Evolutionary conservation across 2,113 vertebrate species (phyloP), one percentile per base, ranked within the genome.

Genomic region (Chauna torquata): DNA sequence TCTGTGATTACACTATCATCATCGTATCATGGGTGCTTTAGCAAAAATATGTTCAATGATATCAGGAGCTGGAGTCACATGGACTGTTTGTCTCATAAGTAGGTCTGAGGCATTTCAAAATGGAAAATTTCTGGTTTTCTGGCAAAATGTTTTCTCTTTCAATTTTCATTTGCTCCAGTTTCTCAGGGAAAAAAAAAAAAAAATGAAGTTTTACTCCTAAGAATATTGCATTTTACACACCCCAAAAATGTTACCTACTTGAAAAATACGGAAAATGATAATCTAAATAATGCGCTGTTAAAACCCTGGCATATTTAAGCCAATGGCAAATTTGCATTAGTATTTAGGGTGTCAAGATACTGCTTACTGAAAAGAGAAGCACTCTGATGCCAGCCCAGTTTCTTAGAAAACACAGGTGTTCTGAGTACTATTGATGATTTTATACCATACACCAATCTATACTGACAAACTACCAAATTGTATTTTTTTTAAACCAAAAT

Each of bases 181-280:
- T 86, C 62, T 28, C 23, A 62, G 11, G 7, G 4, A 72, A 82
- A 66, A 82, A 47, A 13, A 1, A 0, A 83, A 32, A 81, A 59
- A 81, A 44, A 16, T 2, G 0, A 87, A 40, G 1, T 42, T 80
- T 57, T 38, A 61, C 5, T 77, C 4, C 7, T 19, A 50, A 87
- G 34, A 4, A 9, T 23, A 3, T 62, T 6, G 18, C 13, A 19
- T 66, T 38, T 75, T 49, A 62, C 3, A 28, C 6, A 34, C 0
- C 3, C 3, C 20, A 9, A 70, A 78, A 54, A 2, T 3, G 15
- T 27, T 54, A 42, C 16, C 11, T 77, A 34, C 13, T 81, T 40
- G 4, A 11, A 12, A 66, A 47, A n/a, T 22, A 27, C 1, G 4
- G 1, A 0, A 42, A 55, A 49, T 32, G 1, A n/a, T 81, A 28